Conservation (phyloP, 2,113 vertebrate species). For the Centropristis striata region DNA sequence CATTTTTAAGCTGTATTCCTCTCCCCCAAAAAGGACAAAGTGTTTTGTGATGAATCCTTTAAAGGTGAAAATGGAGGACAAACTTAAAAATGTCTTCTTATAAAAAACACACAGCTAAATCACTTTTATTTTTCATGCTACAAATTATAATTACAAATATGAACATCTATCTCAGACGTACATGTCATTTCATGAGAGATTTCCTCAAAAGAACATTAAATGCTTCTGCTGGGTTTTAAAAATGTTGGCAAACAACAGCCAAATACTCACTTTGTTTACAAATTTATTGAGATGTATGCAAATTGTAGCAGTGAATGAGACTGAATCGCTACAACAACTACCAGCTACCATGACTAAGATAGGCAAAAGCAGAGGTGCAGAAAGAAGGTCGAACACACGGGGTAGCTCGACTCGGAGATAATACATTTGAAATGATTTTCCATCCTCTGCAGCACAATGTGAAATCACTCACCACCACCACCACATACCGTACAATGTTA, state of each 20-base stretch:
- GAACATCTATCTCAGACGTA: not conserved
- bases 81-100: not conserved
- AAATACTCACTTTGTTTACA: constrained; percentile 14
- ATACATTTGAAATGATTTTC: constrained; percentile 22
- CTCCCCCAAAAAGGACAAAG: not conserved
- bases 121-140: no score
- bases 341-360: constrained; percentile 13
- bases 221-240: not conserved
- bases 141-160: not conserved
- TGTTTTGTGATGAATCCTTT: constrained; percentile 23
- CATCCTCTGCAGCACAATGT: no score
- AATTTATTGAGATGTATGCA: constrained; percentile 8
- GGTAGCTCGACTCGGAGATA: constrained; percentile 5
- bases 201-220: constrained; percentile 15
- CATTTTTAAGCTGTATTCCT: not conserved
- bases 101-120: not conserved
- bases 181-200: not conserved
- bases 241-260: not conserved
- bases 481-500: constrained; percentile 45
- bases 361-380: constrained; percentile 4
- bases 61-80: constrained; percentile 17
- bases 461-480: no score
- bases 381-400: constrained; percentile 6
- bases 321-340: constrained; percentile 23
- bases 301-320: constrained; percentile 17